Percentiles rank a stretch among this genome's conserved stretches.
phyloP scores from a whole-genome alignment of 1,140 invertebrate genomes.

The Drosophila asahinai region DNA sequence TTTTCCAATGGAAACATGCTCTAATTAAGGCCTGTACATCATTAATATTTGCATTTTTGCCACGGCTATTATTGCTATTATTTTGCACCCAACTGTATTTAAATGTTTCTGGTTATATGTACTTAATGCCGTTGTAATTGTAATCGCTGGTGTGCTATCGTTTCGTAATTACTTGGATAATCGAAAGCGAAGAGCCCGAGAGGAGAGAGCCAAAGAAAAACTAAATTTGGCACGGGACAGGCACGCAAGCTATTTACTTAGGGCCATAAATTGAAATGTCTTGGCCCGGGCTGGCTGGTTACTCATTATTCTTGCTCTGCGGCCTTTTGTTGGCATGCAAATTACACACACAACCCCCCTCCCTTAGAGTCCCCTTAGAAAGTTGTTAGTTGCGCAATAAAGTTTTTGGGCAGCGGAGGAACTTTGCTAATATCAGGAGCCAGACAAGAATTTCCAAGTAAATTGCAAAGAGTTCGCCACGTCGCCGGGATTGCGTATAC shows the following conservation, averaged over 20 bases:
- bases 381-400: conserved; percentile 55
- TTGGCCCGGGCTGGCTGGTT: conserved; percentile 41
- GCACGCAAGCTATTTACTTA: conserved; percentile 71
- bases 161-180: conserved; percentile 75
- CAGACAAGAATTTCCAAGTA: conserved; percentile 50
- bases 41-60: background rate
- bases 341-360: conserved; percentile 10
- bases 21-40: background rate
- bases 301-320: conserved; percentile 49
- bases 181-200: conserved; percentile 43
- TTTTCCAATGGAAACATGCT: background rate
- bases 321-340: conserved; percentile 48
- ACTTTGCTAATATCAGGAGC: conserved; percentile 53
- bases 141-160: conserved; percentile 54
- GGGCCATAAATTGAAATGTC: conserved; percentile 64
- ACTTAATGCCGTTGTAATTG: conserved; percentile 53
- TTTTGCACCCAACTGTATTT: background rate
- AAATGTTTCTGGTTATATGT: conserved; percentile 21
- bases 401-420: conserved; percentile 44
- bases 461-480: conserved; percentile 17
- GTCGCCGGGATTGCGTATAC: conserved; percentile 56
- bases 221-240: conserved; percentile 59
- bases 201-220: conserved; percentile 25
- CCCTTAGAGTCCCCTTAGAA: conserved; percentile 25
- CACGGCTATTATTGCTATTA: background rate